These are phyloP conservation scores for Cyprinodon tularosa DNA, from an alignment of 2,113 vertebrate species.

Conservation along the genomic window DNA sequence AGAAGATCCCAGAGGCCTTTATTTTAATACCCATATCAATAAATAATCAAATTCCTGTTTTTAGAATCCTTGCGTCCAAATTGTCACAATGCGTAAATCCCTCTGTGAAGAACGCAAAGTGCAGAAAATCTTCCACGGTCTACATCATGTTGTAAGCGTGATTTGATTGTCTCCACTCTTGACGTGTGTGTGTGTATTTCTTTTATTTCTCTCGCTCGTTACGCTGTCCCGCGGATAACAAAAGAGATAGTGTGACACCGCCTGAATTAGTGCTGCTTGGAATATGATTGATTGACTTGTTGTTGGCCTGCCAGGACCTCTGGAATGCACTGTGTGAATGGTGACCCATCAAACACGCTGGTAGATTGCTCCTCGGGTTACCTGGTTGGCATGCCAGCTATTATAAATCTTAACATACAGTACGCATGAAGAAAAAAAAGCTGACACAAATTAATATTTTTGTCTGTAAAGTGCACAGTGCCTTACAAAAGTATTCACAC, in stretches of 20 bases:
- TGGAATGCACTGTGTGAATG: slow-evolving; percentile 69
- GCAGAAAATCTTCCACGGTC: slow-evolving; percentile 12
- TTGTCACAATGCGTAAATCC: neutral
- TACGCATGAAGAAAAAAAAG: slow-evolving; percentile 10
- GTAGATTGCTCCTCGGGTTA: slow-evolving; percentile 68
- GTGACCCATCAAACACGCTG: slow-evolving; percentile 64
- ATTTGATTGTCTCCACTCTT: slow-evolving; percentile 36
- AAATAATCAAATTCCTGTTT: slow-evolving; percentile 7
- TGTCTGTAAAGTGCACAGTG: neutral
- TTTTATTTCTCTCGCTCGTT: neutral
- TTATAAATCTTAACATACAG: slow-evolving; percentile 47
- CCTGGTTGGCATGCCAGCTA: slow-evolving; percentile 51
- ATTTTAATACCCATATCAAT: neutral
- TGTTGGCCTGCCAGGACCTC: slow-evolving; percentile 58
- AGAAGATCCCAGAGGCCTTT: neutral
- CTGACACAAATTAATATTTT: neutral
- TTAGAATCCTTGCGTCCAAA: slow-evolving; percentile 11
- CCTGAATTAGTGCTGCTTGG: slow-evolving; percentile 54
- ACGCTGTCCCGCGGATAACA: slow-evolving; percentile 52
- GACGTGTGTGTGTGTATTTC: slow-evolving; percentile 4
- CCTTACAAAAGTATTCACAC: neutral
- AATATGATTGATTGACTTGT: slow-evolving; percentile 72
- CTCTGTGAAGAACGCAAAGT: slow-evolving; percentile 7
- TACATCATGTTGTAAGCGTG: slow-evolving; percentile 7
- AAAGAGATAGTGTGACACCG: slow-evolving; percentile 67